These are phyloP conservation scores for Lochmaea crataegi DNA, from an alignment of 2,888 invertebrate genomes.

Conservation along the genomic window DNA sequence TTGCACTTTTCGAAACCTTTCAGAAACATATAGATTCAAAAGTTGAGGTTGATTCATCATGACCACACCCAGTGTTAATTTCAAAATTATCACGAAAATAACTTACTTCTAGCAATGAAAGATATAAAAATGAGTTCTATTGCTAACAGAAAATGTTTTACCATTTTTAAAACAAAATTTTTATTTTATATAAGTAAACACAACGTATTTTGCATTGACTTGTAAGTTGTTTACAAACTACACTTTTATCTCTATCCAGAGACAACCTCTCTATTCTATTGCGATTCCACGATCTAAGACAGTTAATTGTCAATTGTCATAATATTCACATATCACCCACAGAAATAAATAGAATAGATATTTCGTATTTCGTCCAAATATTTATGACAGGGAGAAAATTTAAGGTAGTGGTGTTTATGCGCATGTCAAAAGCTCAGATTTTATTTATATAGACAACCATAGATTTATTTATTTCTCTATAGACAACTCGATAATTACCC, in stretches of 20 bases:
- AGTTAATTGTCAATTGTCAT: background rate
- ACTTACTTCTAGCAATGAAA: constrained; percentile 40
- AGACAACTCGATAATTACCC: too few species aligned
- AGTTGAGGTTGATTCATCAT: constrained; percentile 21
- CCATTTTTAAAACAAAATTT: constrained; percentile 53
- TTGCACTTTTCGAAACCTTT: background rate
- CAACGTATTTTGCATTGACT: background rate
- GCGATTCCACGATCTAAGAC: too few species aligned
- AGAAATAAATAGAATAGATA: background rate
- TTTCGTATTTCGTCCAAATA: too few species aligned
- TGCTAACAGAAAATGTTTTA: constrained; percentile 26
- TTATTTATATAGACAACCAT: too few species aligned
- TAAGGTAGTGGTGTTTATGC: too few species aligned
- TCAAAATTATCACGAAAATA: background rate
- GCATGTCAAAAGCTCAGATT: too few species aligned
- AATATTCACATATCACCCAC: background rate
- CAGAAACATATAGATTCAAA: background rate
- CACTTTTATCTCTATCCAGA: too few species aligned
- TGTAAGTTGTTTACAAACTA: background rate
- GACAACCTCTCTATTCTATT: too few species aligned
- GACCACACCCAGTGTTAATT: constrained; percentile 39
- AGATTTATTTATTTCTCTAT: too few species aligned
- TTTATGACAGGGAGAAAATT: too few species aligned
- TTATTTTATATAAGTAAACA: background rate
- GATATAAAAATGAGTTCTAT: constrained; percentile 24